These are phyloP conservation scores for Pandemis heparana DNA, from an alignment of 2,888 invertebrate genomes.

Conservation along the genomic window DNA sequence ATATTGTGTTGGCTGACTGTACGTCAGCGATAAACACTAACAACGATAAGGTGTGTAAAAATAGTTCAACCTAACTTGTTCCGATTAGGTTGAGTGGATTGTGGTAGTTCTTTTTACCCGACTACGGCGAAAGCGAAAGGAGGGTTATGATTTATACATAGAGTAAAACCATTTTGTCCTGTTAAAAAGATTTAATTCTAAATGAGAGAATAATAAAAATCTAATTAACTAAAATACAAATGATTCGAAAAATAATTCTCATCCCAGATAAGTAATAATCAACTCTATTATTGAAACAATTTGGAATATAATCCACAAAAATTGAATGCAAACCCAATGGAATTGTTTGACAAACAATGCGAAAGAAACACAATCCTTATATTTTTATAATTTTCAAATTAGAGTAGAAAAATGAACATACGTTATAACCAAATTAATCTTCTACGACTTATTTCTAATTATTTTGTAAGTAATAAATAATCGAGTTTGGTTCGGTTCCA, in stretches of 20 bases:
- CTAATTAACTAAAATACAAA: conserved; percentile 41
- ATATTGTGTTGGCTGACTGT: too few species aligned
- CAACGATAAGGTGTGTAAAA: too few species aligned
- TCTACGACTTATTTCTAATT: conserved; percentile 21
- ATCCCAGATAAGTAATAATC: neutral
- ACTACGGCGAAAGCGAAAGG: too few species aligned
- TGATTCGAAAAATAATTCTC: conserved; percentile 8
- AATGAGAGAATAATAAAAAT: conserved; percentile 22
- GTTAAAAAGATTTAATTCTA: conserved; percentile 30
- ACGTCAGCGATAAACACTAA: too few species aligned
- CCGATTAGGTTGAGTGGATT: too few species aligned
- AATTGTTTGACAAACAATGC: neutral
- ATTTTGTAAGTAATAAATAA: conserved; percentile 51
- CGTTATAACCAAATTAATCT: conserved; percentile 3
- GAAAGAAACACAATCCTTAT: neutral
- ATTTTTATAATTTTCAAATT: neutral
- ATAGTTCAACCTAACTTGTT: too few species aligned
- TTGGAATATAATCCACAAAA: neutral
- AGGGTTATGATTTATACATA: too few species aligned
- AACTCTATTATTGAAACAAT: neutral
- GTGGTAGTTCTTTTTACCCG: too few species aligned
- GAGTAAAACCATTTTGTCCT: neutral
- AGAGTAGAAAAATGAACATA: neutral
- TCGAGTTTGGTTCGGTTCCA: conserved; percentile 82
- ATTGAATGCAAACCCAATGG: neutral